Conservation (phyloP, 2,888 invertebrate genomes). For the Limenitis camilla region DNA sequence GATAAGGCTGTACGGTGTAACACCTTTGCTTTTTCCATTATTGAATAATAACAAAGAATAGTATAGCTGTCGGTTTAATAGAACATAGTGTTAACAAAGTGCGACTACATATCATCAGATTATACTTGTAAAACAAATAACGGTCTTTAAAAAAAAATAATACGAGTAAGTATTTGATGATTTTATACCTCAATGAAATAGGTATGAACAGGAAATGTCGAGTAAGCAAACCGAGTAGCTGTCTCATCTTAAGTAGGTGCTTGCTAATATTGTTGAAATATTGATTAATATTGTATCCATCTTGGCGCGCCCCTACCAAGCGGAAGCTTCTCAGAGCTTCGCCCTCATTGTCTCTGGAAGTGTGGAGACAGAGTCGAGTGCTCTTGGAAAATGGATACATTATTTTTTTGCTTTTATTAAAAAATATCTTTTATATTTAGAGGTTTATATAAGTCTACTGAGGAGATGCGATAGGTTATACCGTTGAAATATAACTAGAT, state of each 20-base stretch:
- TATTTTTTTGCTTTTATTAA: conserved; percentile 21
- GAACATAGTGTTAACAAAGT: too few species aligned
- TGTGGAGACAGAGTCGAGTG: conserved; percentile 31
- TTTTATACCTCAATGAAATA: neutral
- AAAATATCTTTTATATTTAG: conserved; percentile 1
- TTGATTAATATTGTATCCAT: conserved; percentile 76
- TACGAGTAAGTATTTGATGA: too few species aligned
- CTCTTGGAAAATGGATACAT: conserved; percentile 20
- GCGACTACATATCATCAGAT: too few species aligned
- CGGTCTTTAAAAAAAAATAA: too few species aligned
- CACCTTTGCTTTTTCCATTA: too few species aligned
- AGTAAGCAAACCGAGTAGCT: conserved; percentile 38
- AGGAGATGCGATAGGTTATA: too few species aligned
- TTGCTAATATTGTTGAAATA: conserved; percentile 72
- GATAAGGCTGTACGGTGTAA: too few species aligned
- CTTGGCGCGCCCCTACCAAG: conserved; percentile 52
- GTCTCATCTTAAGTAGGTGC: conserved; percentile 55
- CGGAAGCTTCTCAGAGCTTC: too few species aligned
- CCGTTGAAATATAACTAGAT: too few species aligned
- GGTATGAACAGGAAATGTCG: conserved; percentile 15
- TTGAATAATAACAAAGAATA: too few species aligned
- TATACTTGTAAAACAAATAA: too few species aligned
- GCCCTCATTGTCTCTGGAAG: conserved; percentile 55
- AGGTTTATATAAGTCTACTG: conserved; percentile 2
- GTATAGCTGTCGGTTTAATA: too few species aligned